Conservation (phyloP, 2,888 invertebrate genomes). For the Zhuqinia jingwanae region DNA sequence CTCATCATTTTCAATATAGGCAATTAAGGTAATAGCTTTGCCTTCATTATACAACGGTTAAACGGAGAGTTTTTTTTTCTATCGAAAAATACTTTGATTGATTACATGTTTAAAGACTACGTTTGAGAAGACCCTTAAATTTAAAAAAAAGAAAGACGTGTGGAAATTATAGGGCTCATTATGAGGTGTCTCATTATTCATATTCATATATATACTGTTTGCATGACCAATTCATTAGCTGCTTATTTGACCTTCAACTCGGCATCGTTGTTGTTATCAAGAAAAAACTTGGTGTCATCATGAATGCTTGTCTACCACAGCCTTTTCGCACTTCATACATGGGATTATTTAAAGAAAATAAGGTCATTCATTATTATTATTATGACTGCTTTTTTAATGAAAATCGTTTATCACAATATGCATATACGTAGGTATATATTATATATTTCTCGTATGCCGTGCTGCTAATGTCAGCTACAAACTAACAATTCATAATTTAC, state of each 20-base stretch:
- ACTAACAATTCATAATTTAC: constrained; percentile 22
- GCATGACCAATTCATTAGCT: constrained; percentile 34
- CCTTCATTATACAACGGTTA: too few species aligned
- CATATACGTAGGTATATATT: too few species aligned
- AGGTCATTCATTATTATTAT: not conserved
- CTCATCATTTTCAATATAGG: too few species aligned
- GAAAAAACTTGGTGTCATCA: not conserved
- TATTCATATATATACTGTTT: constrained; percentile 1
- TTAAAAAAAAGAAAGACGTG: constrained; percentile 1
- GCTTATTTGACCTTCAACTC: constrained; percentile 17
- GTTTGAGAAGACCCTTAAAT: not conserved
- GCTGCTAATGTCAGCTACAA: not conserved
- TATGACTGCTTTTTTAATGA: not conserved
- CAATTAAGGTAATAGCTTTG: too few species aligned
- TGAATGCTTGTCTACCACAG: not conserved
- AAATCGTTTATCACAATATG: not conserved
- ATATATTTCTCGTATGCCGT: not conserved
- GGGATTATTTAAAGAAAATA: not conserved
- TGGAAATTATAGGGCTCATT: constrained; percentile 12
- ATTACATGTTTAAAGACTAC: not conserved
- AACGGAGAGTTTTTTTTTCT: too few species aligned
- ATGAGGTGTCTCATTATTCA: constrained; percentile 7
- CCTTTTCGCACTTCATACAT: not conserved
- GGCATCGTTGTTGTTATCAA: not conserved
- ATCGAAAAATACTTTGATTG: too few species aligned